Evolutionary conservation across 2,113 vertebrate species (phyloP).

Genomic region (Dipodomys ordii): DNA sequence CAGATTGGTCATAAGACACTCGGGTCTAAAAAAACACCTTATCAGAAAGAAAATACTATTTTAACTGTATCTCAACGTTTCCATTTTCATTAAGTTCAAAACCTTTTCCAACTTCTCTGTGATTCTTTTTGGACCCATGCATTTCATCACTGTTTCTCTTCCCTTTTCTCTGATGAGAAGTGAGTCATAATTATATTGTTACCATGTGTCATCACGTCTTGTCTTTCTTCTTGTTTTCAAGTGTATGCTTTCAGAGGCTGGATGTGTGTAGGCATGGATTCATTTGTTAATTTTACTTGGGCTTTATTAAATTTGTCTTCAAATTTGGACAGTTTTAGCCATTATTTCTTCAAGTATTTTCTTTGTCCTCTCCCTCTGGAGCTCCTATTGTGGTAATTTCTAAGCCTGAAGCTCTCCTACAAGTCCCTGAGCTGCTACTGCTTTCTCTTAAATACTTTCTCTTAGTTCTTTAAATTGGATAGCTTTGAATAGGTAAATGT

Average conservation of each 20-base stretch:
- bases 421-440: not conserved
- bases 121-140: not conserved
- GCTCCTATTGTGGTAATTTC: not conserved
- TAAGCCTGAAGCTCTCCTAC: not conserved
- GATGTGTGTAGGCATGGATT: not conserved
- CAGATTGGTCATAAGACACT: no score
- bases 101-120: not conserved
- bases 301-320: not conserved
- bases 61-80: not conserved
- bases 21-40: no score
- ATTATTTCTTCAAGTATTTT: not conserved
- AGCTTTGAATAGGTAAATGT: not conserved
- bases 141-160: not conserved
- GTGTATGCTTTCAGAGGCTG: not conserved
- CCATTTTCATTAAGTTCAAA: not conserved
- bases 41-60: no score
- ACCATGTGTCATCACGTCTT: not conserved
- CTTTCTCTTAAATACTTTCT: not conserved
- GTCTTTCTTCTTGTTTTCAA: not conserved
- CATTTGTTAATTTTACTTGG: not conserved
- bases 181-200: not conserved
- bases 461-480: conserved; percentile 19
- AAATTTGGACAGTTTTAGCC: not conserved
- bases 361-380: not conserved
- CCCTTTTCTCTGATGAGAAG: not conserved